Evolutionary conservation across 2,797 vertebrate genomes (phyloP).

Genomic region (Lerista edwardsae): DNA sequence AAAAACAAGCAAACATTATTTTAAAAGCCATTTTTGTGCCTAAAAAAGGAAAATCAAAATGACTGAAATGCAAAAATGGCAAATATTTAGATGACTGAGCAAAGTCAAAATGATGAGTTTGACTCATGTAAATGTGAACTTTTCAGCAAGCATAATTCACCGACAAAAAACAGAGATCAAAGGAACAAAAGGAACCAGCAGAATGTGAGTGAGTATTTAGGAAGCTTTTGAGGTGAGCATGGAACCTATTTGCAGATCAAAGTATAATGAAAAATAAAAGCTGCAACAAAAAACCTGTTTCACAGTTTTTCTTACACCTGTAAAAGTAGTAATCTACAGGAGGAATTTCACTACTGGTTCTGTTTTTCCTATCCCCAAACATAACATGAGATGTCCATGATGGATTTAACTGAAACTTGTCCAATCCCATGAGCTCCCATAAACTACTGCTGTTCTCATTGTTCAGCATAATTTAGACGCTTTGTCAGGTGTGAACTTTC

Average conservation of each 20-base stretch:
- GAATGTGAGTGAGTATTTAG: conserved; percentile 62
- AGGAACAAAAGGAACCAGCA: conserved; percentile 62
- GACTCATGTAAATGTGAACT: conserved; percentile 33
- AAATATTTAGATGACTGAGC: conserved; percentile 24
- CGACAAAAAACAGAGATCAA: conserved; percentile 61
- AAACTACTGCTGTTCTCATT: no score
- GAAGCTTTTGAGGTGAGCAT: conserved; percentile 48
- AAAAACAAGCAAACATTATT: neutral
- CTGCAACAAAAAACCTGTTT: conserved; percentile 58
- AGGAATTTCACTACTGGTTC: neutral
- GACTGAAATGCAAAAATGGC: conserved; percentile 11
- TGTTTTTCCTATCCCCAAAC: neutral
- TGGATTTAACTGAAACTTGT: neutral
- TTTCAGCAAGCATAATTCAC: conserved; percentile 47
- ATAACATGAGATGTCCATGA: neutral
- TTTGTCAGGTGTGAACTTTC: neutral
- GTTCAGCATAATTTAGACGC: neutral
- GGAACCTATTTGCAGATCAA: conserved; percentile 65
- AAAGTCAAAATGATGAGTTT: conserved; percentile 52
- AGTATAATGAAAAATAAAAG: conserved; percentile 68
- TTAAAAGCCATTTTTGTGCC: neutral
- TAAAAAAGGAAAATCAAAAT: conserved; percentile 25
- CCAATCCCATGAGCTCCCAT: neutral
- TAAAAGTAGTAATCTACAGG: conserved; percentile 4
- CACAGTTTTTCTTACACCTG: conserved; percentile 15